A percentile compares a stretch with the other conserved stretches of the same genome.
These are phyloP conservation scores for Diarsia rubi DNA, from an alignment of 2,888 invertebrate genomes.

Conservation along the genomic window DNA sequence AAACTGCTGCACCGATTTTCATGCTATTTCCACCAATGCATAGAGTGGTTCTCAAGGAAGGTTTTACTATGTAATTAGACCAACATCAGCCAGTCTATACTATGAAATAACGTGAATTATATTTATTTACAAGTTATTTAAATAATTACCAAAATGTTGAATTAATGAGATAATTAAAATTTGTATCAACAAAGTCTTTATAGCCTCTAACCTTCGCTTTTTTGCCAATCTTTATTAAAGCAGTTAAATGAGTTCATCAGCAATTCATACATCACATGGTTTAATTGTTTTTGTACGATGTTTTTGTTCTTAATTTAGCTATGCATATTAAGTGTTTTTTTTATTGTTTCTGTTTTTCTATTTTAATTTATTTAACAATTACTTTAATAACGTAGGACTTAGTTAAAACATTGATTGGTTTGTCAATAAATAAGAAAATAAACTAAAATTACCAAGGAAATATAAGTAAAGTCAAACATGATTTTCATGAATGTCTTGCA, in stretches of 20 bases:
- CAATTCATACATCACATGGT: conserved; percentile 22
- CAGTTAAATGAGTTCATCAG: conserved; percentile 16
- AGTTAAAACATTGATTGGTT: not conserved
- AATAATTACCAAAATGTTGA: not conserved
- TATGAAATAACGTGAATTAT: not conserved
- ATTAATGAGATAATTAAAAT: not conserved
- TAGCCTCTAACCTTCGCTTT: conserved; percentile 15
- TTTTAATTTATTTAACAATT: not conserved
- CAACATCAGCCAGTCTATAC: too few species aligned
- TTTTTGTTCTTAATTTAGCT: not conserved
- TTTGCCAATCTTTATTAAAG: conserved; percentile 3
- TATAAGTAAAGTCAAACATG: not conserved
- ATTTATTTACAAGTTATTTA: not conserved
- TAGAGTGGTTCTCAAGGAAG: too few species aligned
- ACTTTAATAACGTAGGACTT: not conserved
- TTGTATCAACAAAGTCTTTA: conserved; percentile 1
- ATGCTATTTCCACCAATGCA: too few species aligned
- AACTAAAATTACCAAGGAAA: not conserved
- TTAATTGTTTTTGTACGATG: conserved; percentile 7
- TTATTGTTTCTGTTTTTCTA: not conserved
- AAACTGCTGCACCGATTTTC: too few species aligned
- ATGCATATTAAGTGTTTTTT: conserved; percentile 1
- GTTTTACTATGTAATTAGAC: too few species aligned
- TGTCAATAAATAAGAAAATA: not conserved
- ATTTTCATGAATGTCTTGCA: too few species aligned